Base-by-base conservation (phyloP, 2,888 invertebrate genomes). In the Macropis europaea region DNA sequence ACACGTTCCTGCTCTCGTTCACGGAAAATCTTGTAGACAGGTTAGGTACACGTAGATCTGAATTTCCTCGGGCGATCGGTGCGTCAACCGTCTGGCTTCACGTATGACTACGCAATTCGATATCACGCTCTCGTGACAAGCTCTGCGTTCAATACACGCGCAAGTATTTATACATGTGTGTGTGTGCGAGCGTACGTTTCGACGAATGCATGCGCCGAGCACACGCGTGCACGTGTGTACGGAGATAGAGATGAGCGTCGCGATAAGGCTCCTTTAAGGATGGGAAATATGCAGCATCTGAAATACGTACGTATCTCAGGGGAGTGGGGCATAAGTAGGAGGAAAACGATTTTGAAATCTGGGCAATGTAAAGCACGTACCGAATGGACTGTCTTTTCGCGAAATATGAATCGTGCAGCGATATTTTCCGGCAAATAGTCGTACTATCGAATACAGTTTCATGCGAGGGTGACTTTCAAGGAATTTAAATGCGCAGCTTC, bases 21-120 rank as follows among this genome's bases (percentile, higher is more conserved):
- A 19, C 60, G 53, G 77, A 64, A 76, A 82, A 82, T 81, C 77
- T 64, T 32, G 54, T 62, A 64, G 72, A 64, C 71, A 60, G 60
- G 67, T 61, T 68, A 57, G 77, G 67, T 77, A 73, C 76, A 76
- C 61, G 67, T 61, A 72, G 76, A 80, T 83, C 79, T 72, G 84
- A 86, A 84, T 85, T 86, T 85, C 81, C 78, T 77, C 71, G 54
- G 76, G 78, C 84, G 81, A 84, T 82, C 82, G 79, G 78, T 61
- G 63, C 79, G 79, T 85, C 83, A 83, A 82, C 76, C 81, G 82
- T 85, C 76, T 82, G 76, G 78, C 82, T 86, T 85, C 82, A 85
- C 85, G 84, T 86, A 82, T 85, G 88, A 88, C 86, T 88, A 85
- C 84, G 85, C 87, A 86, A 87, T 86, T 87, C 82, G 84, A 87